Base-by-base conservation (phyloP, 37 sponge, comb jelly and placozoan species). In the Ephydatia muelleri region DNA sequence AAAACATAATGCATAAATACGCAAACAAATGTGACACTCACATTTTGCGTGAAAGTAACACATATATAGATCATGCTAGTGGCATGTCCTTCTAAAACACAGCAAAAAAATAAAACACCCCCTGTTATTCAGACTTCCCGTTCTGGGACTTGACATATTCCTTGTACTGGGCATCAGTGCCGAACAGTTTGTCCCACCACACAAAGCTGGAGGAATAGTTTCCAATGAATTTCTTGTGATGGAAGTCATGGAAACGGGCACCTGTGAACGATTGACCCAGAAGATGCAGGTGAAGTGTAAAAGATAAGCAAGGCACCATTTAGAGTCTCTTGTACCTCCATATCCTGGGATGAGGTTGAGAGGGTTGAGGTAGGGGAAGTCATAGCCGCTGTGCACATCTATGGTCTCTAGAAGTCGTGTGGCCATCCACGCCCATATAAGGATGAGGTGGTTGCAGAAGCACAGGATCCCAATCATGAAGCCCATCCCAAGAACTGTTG, bases 121-220 rank as follows among this genome's bases (percentile, higher is more conserved):
- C 16, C 16, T 43, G 6, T 43, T 11, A 57, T 57, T 57, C 57
- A 16, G 19, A 5, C 16, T 57, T 57, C 14, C 19, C 26, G 26
- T 68, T 25, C 16, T 35, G 38, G 1, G 19, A 9, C 70, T 68
- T 38, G 70, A 88, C 22, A 49, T 71, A 95, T 67, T 93, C 91
- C 69, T 82, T 90, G 81, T 82, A 95, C 82, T 95, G 94, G 23
- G 47, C 67, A 68, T 95, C 94, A 23, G 96, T 95, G 49, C 96
- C 96, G 78, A 95, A 93, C 35, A 93, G 35, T 89, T 87, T 84
- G 85, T 95, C 96, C 96, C 96, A 95, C 88, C 88, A 95, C 43
- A 70, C 29, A 57, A 95, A 95, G 0, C 94, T 89, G 39, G 88
- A 87, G 68, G 83, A 78, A 79, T 93, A 95, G 86, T 95, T 95